Base-by-base conservation (phyloP, 2,888 invertebrate species). In the Mechanitis mazaeus region DNA sequence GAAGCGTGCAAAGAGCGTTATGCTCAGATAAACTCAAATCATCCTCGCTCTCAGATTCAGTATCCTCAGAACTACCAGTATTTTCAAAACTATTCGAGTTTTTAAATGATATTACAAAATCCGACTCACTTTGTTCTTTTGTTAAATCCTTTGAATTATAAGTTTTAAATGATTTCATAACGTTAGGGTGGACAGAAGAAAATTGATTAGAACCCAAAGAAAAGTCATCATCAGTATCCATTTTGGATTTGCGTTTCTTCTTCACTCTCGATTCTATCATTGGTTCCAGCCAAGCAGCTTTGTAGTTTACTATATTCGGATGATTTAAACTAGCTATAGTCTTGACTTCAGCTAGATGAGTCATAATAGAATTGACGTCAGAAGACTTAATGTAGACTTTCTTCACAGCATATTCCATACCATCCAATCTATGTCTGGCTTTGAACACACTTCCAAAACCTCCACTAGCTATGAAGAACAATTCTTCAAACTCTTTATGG, bases 251-350 rank as follows among this genome's bases (percentile, higher is more conserved):
- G 12, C 75, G 81, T 66, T 83, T 86, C 73, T 85, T 86, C 59
- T 84, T 85, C 1, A 84, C 71, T 28, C 78, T 86, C 0, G 87
- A 87, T 66, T 91, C 91, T 66, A 93, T 87, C 81, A 91, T 85
- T 0, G 93, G 91, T 80, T 96, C 96, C 42, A 96, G 81, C 96
- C 96, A 96, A 0, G 96, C 95, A 0, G 94, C 94, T 85, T 96
- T 95, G 74, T 96, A 96, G 33, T 94, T 93, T 4, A 96, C 95
- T 67, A 96, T 94, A 77, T 96, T 95, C 0, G 93, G 91, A 84
- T 96, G 96, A 75, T 94, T 94, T 35, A 96, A 84, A 73, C 93
- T 93, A 0, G 96, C 95, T 69, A 96, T 92, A 2, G 95, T 94
- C 83, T 95, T 95, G 0, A 95, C 96, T 91, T 96, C 96, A 3